Base-by-base conservation (phyloP, 30 jellyfish, hydroid and myxozoan species). In the Catostylus mosaicus region DNA sequence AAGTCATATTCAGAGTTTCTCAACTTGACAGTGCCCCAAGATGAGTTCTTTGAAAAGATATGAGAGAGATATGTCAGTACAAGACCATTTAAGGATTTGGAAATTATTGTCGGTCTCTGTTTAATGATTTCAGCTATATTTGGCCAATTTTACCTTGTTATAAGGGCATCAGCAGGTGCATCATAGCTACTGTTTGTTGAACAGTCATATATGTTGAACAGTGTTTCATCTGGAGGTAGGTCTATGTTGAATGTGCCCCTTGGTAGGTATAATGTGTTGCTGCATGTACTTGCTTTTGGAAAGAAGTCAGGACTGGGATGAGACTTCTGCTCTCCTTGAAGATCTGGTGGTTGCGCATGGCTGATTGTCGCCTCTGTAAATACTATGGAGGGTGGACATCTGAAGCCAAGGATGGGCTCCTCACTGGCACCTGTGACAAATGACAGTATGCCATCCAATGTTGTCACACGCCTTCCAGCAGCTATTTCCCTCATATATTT, bases 371-470 rank as follows among this genome's bases (percentile, higher is more conserved):
- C 67, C 43, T 35, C 72, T 7, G 45, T 51, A 40, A 78, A 62
- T 43, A 32, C 27, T 26, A 61, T 78, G 70, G 63, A 10, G n/a
- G 80, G 89, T 23, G 26, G 89, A 18, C 31, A 29, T 63, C 26
- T 40, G 40, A 78, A 78, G 33, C 89, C 81, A 23, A 78, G 64
- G 61, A 61, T 38, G 36, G 89, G 89, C 81, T 78, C 89, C 62
- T 78, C 81, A 48, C 81, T 61, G 36, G 89, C 73, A 7, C 89
- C 82, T 20, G 89, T 78, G 24, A 78, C 81, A 78, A 78, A 78
- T 19, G 26, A 8, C 3, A 78, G 89, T 30, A 78, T 38, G 46
- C 46, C 57, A 1, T 24, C 81, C 24, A 78, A 20, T 0, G 24
- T 36, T 0, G 46, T 27, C 22, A 32, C 30, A n/a, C 89, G 33